Conservation (phyloP, 2,888 invertebrate species). For the Tipula unca region DNA sequence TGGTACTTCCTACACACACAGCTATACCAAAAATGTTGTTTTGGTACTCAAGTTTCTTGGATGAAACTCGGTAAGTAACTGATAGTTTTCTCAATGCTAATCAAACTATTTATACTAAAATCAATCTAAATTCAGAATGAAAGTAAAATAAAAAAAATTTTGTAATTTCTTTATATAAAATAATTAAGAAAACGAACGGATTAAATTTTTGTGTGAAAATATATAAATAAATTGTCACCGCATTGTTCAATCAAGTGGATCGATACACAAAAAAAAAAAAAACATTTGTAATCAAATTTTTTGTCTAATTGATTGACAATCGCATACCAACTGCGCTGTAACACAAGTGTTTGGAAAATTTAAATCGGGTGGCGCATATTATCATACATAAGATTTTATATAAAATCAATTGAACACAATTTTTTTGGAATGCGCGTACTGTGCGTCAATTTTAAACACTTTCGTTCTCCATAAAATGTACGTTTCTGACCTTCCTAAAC, state of each 20-base stretch:
- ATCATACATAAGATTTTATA: too few species aligned
- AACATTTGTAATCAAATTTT: not conserved
- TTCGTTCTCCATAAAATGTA: not conserved
- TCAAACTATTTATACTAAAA: conserved; percentile 20
- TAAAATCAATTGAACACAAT: too few species aligned
- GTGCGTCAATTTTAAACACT: not conserved
- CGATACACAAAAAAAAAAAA: not conserved
- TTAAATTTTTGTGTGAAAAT: not conserved
- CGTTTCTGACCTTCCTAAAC: not conserved
- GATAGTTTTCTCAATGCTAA: not conserved
- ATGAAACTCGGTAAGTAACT: conserved; percentile 15
- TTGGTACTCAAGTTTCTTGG: conserved; percentile 3
- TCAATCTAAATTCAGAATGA: not conserved
- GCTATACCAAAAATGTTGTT: not conserved
- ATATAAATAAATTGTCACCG: not conserved
- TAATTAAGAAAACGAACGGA: not conserved
- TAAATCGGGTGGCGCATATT: too few species aligned
- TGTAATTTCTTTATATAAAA: not conserved
- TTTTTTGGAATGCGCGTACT: not conserved
- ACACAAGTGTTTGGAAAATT: not conserved
- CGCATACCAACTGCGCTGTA: not conserved
- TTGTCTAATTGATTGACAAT: not conserved
- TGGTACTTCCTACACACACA: not conserved
- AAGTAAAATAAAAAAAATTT: not conserved
- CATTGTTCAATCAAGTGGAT: conserved; percentile 9